A percentile compares a stretch with the other conserved stretches of the same genome.
These are phyloP conservation scores for Lagopus muta DNA, from an alignment of 2,113 vertebrate species.

Conservation along the genomic window DNA sequence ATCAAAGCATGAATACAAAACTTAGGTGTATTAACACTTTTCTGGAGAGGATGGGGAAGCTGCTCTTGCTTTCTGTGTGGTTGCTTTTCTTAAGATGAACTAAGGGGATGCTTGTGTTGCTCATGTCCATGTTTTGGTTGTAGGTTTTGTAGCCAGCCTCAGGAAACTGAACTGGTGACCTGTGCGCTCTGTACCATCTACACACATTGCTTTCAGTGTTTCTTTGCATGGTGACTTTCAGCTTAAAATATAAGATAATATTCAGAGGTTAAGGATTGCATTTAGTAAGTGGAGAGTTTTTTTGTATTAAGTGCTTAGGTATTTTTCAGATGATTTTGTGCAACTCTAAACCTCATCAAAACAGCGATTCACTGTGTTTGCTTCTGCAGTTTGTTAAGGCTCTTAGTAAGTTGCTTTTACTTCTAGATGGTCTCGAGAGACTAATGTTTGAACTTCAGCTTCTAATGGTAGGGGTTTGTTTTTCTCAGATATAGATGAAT, in stretches of 20 bases:
- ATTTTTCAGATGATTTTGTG: neutral
- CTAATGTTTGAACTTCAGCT: neutral
- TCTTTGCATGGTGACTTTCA: neutral
- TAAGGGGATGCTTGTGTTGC: neutral
- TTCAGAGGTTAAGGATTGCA: neutral
- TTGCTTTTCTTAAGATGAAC: conserved; percentile 15
- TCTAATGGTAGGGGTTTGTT: conserved; percentile 75
- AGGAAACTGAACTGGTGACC: neutral
- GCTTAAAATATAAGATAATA: neutral
- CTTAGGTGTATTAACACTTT: neutral
- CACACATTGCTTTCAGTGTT: neutral
- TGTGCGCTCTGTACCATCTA: neutral
- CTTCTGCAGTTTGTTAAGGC: neutral
- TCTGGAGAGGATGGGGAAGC: neutral
- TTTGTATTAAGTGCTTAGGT: neutral
- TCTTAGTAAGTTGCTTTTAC: neutral
- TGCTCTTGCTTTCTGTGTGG: neutral
- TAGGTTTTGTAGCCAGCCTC: neutral
- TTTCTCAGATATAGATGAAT: conserved; percentile 92
- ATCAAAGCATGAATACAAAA: neutral
- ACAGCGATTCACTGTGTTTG: neutral
- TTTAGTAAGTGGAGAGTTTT: neutral
- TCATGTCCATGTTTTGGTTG: neutral
- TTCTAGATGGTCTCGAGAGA: neutral
- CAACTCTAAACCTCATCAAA: neutral